Evolutionary conservation across 2,113 vertebrate species (phyloP), one percentile per base, ranked within the genome.

Genomic region (Gobio gobio): DNA sequence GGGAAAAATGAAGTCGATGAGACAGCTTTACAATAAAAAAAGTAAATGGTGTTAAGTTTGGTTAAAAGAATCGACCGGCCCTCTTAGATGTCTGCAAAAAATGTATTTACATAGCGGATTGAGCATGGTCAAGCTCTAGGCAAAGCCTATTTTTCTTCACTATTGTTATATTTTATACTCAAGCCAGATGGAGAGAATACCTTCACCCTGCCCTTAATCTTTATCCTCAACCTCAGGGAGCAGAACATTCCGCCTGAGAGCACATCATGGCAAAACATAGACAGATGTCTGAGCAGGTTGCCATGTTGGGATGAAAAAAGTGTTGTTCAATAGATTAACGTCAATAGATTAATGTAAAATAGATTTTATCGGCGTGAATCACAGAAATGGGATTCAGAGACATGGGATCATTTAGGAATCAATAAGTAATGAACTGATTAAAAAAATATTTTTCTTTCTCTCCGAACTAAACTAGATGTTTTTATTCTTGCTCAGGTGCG

Each of bases 401-500:
- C 33, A 13, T 14, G 51, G 51, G 29, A 58, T 58, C 0, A 36
- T 16, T 54, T 20, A 2, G 12, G 14, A 18, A 75, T 29, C 43
- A 75, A 47, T 75, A 59, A 16, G 5, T n/a, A 36, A 78, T 40
- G 18, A 33, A 56, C 18, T 20, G 54, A 56, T 56, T 56, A 3
- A 58, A 58, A 26, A 3, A n/a, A 16, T 6, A 3, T 29, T 12
- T 24, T 61, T 29, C 6, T 51, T 51, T 26, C 73, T 54, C 20
- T 2, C 24, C 4, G 16, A 73, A 72, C 5, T 36, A 18, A 64
- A 18, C 26, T 66, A 10, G 0, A 51, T 49, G 29, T 56, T 13
- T 75, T 26, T 16, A 4, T 43, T 59, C 20, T 87, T 49, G 7
- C 26, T 1, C 84, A 99, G 98, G 97, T 97, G 51, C 96, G 96